Percentiles rank a stretch among this genome's conserved stretches.
Evolutionary conservation across 92 coral and sea anemone species (phyloP).

Genomic region (Parazoanthus atlanticus): DNA sequence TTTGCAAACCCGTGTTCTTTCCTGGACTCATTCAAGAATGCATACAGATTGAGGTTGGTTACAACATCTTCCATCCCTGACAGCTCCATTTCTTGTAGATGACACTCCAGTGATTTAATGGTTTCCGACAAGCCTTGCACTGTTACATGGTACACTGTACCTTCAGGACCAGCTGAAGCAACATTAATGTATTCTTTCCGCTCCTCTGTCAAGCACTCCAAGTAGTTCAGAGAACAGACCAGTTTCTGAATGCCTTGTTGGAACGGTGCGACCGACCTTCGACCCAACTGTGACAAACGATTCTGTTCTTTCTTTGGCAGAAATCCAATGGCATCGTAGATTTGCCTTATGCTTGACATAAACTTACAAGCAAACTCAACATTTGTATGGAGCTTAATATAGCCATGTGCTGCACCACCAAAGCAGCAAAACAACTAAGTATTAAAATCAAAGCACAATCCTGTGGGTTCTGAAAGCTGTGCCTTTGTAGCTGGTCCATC

Average conservation of each 20-base stretch:
- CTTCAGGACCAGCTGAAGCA: slow-evolving; percentile 63
- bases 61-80: slow-evolving; percentile 28
- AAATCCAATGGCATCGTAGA: slow-evolving; percentile 63
- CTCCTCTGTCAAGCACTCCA: slow-evolving; percentile 3
- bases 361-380: slow-evolving; percentile 60
- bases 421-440: slow-evolving; percentile 61
- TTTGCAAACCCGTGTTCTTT: slow-evolving; percentile 81
- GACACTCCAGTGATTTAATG: slow-evolving; percentile 46
- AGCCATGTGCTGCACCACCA: slow-evolving; percentile 66
- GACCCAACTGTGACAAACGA: slow-evolving; percentile 8
- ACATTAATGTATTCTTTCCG: slow-evolving; percentile 36
- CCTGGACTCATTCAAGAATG: slow-evolving; percentile 77
- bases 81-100: slow-evolving; percentile 39
- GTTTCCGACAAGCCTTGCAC: slow-evolving; percentile 60
- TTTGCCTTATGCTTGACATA: slow-evolving; percentile 59
- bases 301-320: slow-evolving; percentile 65
- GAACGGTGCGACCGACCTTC: slow-evolving; percentile 4
- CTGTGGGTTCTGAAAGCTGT: slow-evolving; percentile 64
- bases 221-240: neutral
- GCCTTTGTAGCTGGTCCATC: slow-evolving; percentile 65
- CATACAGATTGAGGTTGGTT: slow-evolving; percentile 52
- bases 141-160: slow-evolving; percentile 51
- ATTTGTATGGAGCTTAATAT: slow-evolving; percentile 50
- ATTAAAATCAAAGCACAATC: slow-evolving; percentile 57
- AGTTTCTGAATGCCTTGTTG: slow-evolving; percentile 4